Base-by-base conservation (phyloP, 2,888 invertebrate genomes). In the Axea sp. region DNA sequence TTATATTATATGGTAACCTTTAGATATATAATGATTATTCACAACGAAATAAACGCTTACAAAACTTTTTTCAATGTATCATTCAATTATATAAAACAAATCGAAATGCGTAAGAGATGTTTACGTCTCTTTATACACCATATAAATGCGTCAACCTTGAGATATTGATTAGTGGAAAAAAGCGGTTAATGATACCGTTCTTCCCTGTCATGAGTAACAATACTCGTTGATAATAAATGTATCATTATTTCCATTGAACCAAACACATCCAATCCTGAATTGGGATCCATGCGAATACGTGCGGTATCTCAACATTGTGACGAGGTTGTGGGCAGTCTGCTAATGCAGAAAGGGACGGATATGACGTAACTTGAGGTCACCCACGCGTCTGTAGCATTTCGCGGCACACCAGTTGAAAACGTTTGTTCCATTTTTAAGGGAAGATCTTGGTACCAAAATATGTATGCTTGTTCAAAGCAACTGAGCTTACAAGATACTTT, bases 291-390 rank as follows among this genome's bases (percentile, higher is more conserved):
- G 84, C 83, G 86, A 86, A 86, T 84, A 81, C 83, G 82, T 85
- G 82, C 82, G 86, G 86, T 86, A 86, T 86, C 85, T 86, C 86
- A 85, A 86, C 85, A 84, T 82, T 78, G 78, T 82, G 84, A 85
- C 85, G 85, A 86, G 85, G 85, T 82, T 86, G 84, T 86, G 83
- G 86, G 86, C 82, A 85, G 86, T 83, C 83, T 84, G 80, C 78
- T 86, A 85, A 85, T 85, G 79, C 79, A 69, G 81, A 83, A 83
- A 84, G 83, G 82, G 85, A 85, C 86, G 86, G 86, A 86, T 83
- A 81, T 86, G 84, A 86, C 85, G 86, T 82, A 84, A 86, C 80
- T 81, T 69, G 86, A 85, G 86, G 86, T 86, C 86, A 85, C 86
- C 86, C 81, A 86, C 86, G 85, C 83, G 78, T 79, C 78, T 72